Evolutionary conservation across 1,140 invertebrate species (phyloP).

Genomic region (Drosophila saltans): DNA sequence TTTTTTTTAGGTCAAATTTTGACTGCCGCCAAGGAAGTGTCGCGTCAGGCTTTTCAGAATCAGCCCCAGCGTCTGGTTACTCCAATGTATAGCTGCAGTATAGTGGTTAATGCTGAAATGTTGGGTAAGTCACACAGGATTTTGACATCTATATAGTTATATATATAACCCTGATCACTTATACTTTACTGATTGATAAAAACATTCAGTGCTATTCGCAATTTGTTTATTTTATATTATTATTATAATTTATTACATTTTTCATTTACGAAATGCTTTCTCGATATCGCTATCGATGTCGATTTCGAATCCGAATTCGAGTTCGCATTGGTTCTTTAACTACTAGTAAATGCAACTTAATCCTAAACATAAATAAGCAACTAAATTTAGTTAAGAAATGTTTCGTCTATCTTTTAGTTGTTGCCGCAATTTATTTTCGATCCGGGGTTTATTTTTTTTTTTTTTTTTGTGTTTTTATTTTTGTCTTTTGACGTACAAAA

Average conservation of each 20-base stretch:
- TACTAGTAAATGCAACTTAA: conserved; percentile 83
- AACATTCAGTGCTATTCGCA: conserved; percentile 30
- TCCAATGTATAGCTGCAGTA: conserved; percentile 98
- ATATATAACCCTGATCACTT: not conserved
- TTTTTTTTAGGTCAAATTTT: conserved; percentile 92
- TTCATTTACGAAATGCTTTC: conserved; percentile 29
- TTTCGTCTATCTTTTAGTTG: conserved; percentile 49
- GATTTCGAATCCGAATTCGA: conserved; percentile 1
- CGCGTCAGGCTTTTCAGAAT: conserved; percentile 93
- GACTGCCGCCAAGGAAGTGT: conserved; percentile 94
- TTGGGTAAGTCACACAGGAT: conserved; percentile 89
- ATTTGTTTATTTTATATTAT: conserved; percentile 53
- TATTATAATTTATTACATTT: conserved; percentile 64
- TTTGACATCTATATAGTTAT: not conserved
- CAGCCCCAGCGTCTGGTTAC: conserved; percentile 96
- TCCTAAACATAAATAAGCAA: conserved; percentile 77
- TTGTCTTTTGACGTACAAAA: conserved; percentile 32
- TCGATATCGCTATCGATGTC: conserved; percentile 1
- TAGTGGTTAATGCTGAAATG: conserved; percentile 96
- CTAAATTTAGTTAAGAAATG: conserved; percentile 64
- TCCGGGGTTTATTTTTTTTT: not conserved
- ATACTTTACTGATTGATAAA: not conserved
- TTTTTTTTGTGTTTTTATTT: conserved; percentile 33
- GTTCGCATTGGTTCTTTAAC: conserved; percentile 65
- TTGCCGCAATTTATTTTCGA: conserved; percentile 51